Evolutionary conservation across 2,797 vertebrate species (phyloP).

Genomic region (Phylloscopus collybita): DNA sequence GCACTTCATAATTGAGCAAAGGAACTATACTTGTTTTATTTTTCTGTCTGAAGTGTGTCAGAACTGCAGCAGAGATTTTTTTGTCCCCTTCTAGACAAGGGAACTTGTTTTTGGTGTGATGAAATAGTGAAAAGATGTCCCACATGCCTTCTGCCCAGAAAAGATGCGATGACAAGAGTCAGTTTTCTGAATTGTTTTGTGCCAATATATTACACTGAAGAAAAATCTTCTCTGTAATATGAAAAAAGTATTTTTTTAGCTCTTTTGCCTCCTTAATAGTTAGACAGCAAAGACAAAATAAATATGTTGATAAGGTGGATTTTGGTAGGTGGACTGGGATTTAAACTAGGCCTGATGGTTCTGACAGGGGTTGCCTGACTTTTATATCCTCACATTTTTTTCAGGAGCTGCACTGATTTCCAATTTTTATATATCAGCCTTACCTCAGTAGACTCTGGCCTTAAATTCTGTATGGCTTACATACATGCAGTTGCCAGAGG

Average conservation of each 20-base stretch:
- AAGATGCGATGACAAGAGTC: not conserved
- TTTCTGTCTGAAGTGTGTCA: not conserved
- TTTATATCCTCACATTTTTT: not conserved
- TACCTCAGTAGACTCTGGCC: not conserved
- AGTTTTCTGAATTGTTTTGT: not conserved
- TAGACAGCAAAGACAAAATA: not conserved
- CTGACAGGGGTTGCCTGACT: not conserved
- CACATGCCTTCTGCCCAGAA: not conserved
- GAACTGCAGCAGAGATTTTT: not conserved
- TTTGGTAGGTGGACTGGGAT: not conserved
- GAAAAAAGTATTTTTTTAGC: not conserved
- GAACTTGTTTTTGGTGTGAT: not conserved
- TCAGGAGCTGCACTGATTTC: not conserved
- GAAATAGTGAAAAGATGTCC: not conserved
- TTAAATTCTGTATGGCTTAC: not conserved
- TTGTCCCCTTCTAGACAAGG: not conserved
- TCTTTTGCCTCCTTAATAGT: not conserved
- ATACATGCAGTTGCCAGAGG: not conserved
- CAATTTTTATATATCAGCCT: not conserved
- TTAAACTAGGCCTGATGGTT: not conserved
- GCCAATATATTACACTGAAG: not conserved
- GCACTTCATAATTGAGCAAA: not conserved
- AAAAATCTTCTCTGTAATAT: not conserved
- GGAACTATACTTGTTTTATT: not conserved
- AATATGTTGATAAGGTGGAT: rapidly evolving